Conservation (phyloP, 2,888 invertebrate species). For the Cephalotes varians region DNA sequence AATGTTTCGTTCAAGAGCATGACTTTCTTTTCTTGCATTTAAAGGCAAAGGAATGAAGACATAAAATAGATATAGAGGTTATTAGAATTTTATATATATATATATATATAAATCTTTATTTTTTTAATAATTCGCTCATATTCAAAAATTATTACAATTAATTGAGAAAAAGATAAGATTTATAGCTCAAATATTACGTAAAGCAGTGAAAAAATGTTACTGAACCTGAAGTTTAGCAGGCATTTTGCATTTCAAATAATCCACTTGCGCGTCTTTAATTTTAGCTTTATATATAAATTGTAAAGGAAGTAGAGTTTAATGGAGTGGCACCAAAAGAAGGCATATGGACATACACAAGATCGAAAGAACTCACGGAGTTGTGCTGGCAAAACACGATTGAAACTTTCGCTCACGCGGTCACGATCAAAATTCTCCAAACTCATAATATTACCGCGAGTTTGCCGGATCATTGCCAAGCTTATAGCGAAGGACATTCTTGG, state of each 20-base stretch:
- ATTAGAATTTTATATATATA: not conserved
- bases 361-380: slow-evolving; percentile 28
- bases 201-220: not conserved
- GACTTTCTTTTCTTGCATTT: not conserved
- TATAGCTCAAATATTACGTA: not conserved
- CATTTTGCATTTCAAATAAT: not conserved
- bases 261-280: not conserved
- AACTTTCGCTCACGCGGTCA: slow-evolving; percentile 64
- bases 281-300: not conserved
- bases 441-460: slow-evolving; percentile 62
- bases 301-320: not conserved
- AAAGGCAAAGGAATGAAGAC: not conserved
- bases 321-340: not conserved
- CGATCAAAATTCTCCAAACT: slow-evolving; percentile 71
- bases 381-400: slow-evolving; percentile 54
- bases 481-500: slow-evolving; percentile 72
- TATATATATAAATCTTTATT: not conserved
- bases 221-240: not conserved
- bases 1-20: not conserved
- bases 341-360: not conserved
- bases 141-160: not conserved
- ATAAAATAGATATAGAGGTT: not conserved
- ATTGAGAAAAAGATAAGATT: not conserved
- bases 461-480: slow-evolving; percentile 74
- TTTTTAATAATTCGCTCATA: not conserved